Evolutionary conservation across 2,888 invertebrate species (phyloP).

Genomic region (Polydrusus cervinus): DNA sequence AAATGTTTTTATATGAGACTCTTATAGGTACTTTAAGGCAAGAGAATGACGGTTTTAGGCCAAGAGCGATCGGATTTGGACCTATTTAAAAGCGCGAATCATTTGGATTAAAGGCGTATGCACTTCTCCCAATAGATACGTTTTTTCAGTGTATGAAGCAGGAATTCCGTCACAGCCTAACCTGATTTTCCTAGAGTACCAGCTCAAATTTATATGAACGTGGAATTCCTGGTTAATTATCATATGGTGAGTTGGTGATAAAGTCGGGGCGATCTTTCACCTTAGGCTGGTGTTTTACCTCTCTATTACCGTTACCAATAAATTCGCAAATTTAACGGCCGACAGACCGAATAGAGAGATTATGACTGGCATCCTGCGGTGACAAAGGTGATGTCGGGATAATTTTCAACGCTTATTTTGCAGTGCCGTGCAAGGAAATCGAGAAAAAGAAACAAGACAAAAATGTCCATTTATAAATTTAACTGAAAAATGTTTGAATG

Average conservation of each 20-base stretch:
- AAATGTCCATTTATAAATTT: too few species aligned
- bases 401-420: constrained; percentile 31
- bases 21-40: too few species aligned
- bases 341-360: constrained; percentile 48
- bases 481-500: too few species aligned
- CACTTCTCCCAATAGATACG: too few species aligned
- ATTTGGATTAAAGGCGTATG: too few species aligned
- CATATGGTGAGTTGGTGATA: background rate
- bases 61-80: too few species aligned
- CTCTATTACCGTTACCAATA: constrained; percentile 52
- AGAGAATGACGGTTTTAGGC: too few species aligned
- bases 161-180: too few species aligned
- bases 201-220: background rate
- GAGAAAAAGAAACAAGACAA: background rate
- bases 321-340: constrained; percentile 51
- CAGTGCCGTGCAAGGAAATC: constrained; percentile 20
- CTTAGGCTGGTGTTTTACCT: constrained; percentile 41
- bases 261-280: constrained; percentile 28
- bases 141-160: too few species aligned
- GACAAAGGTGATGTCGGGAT: constrained; percentile 44
- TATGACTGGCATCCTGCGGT: constrained; percentile 47
- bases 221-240: background rate
- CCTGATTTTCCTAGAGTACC: background rate
- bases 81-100: too few species aligned
- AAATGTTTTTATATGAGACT: too few species aligned